Conservation (phyloP, 2,113 vertebrate species). For the Ptyas mucosa region DNA sequence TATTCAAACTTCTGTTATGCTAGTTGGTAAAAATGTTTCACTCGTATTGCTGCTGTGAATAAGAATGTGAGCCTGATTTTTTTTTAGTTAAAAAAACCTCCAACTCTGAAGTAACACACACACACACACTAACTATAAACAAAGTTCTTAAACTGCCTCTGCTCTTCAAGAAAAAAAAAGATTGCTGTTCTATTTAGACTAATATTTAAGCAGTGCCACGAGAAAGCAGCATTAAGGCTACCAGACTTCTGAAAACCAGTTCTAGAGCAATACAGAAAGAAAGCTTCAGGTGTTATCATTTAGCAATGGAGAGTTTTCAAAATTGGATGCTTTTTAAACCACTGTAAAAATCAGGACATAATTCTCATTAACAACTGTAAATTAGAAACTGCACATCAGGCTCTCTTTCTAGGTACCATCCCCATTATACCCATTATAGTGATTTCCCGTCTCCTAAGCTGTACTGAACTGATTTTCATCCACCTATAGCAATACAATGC, state of each 20-base stretch:
- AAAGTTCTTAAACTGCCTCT: background rate
- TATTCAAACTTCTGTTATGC: background rate
- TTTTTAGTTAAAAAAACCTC: background rate
- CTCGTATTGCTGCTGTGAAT: background rate
- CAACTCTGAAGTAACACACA: background rate
- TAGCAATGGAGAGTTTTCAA: background rate
- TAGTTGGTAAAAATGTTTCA: background rate
- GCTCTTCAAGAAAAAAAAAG: background rate
- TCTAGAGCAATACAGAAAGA: background rate
- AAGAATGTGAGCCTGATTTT: background rate
- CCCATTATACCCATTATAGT: conserved; percentile 35
- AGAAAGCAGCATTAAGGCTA: background rate
- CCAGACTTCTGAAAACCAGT: background rate
- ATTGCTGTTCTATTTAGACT: background rate
- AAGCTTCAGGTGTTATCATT: background rate
- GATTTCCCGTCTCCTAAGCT: conserved; percentile 36
- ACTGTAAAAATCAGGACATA: background rate
- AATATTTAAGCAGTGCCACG: background rate
- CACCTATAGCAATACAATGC: background rate
- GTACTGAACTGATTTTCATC: background rate
- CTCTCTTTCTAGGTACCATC: background rate
- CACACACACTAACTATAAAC: background rate
- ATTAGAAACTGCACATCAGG: background rate
- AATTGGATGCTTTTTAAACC: background rate
- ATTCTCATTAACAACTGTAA: background rate